Percentiles rank a stretch among this genome's conserved stretches.
These are phyloP conservation scores for Rhopalosiphum maidis DNA, from an alignment of 1,140 invertebrate species.

Conservation along the genomic window DNA sequence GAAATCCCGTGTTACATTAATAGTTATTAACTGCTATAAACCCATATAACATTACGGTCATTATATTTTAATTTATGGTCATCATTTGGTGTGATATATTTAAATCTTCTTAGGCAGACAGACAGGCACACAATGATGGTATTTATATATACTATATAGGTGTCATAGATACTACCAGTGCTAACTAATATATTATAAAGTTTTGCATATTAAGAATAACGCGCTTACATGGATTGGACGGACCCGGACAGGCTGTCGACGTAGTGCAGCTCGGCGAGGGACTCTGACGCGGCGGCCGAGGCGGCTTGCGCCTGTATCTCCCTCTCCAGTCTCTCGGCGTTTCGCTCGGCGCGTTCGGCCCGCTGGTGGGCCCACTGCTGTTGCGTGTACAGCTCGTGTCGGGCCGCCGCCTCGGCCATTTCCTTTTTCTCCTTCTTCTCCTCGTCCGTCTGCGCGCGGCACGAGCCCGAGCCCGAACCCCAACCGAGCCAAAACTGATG, in stretches of 20 bases:
- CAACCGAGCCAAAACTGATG: constrained; percentile 62
- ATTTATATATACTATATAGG: background rate
- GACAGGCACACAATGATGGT: background rate
- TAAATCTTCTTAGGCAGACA: background rate
- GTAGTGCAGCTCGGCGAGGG: constrained; percentile 46
- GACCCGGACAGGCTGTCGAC: constrained; percentile 57
- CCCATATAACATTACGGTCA: background rate
- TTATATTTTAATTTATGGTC: background rate
- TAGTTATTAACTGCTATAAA: background rate
- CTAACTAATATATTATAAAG: background rate
- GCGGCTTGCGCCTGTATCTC: constrained; percentile 53
- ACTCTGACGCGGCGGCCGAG: constrained; percentile 52
- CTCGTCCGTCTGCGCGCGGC: constrained; percentile 61
- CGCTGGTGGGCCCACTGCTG: constrained; percentile 58
- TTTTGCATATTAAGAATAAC: background rate
- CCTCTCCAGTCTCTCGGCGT: constrained; percentile 57
- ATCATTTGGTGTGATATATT: background rate
- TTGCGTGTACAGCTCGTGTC: constrained; percentile 58
- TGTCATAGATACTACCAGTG: background rate
- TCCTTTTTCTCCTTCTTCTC: constrained; percentile 62
- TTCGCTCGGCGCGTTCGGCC: constrained; percentile 55
- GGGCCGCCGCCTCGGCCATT: constrained; percentile 59
- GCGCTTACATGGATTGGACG: constrained; percentile 57
- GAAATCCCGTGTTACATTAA: background rate
- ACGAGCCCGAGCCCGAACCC: constrained; percentile 61